Conservation (phyloP, 2,113 vertebrate species). For the Pteronura brasiliensis region DNA sequence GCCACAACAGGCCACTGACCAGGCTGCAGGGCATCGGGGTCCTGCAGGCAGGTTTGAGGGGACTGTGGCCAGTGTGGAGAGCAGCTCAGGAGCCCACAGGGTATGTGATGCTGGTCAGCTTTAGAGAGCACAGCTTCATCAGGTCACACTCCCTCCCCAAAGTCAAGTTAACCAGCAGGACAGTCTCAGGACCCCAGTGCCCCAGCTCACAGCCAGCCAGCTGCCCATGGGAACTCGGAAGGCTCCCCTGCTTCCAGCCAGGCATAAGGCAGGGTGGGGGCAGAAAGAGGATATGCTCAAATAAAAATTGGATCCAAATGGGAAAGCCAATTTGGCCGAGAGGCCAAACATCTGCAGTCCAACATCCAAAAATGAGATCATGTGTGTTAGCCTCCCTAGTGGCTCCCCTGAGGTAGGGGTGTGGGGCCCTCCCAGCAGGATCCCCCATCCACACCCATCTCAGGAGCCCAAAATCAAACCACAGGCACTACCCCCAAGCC, state of each 20-base stretch:
- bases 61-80: neutral
- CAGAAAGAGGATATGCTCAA: neutral
- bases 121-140: neutral
- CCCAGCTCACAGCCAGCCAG: neutral
- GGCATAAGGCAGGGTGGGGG: neutral
- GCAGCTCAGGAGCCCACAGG: neutral
- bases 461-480: neutral
- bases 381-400: neutral
- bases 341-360: neutral
- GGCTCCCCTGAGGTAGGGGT: neutral
- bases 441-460: neutral
- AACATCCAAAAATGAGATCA: neutral
- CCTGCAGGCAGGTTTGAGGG: neutral
- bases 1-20: accelerated
- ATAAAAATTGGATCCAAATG: neutral
- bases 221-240: neutral
- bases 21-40: accelerated
- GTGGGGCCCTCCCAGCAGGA: neutral
- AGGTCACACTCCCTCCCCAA: neutral
- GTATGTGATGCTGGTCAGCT: neutral
- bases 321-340: neutral
- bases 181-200: neutral
- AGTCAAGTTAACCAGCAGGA: neutral
- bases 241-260: neutral
- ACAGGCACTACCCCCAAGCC: neutral